Evolutionary conservation across 2,113 vertebrate species (phyloP), one percentile per base, ranked within the genome.

Genomic region (Dipodomys spectabilis): DNA sequence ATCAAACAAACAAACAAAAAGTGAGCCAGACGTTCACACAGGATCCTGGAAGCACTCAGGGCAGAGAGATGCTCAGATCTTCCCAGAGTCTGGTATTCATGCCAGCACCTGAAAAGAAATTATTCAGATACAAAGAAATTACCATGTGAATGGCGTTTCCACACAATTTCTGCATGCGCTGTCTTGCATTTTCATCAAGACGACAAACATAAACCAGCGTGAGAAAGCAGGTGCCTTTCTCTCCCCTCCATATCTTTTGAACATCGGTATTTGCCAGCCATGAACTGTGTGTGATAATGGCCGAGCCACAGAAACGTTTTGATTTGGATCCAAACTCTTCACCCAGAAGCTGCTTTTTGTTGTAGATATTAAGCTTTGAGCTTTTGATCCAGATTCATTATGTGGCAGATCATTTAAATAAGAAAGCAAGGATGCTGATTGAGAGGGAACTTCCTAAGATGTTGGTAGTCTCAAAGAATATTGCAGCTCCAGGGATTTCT

Each of bases 221-320:
- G 98, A 98, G 98, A 98, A 98, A 98, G 96, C 98, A 98, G 98
- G 97, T 98, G 97, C 64, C 96, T 90, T 97, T 97, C 94, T 69
- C 71, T 74, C 35, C 77, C 71, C 79, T n/a, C 77, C 89, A 62
- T 98, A 95, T 96, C 98, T 98, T 98, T 98, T 98, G 97, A 98
- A 89, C 88, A 97, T 97, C 90, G 94, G 91, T 95, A 95, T 98
- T 98, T 98, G 97, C 97, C 97, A 98, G 95, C 93, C 98, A 95
- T 97, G 96, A 97, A 92, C 39, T 95, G 88, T 81, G 30, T 96
- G 84, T 95, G 83, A 86, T 98, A 97, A 98, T 35, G 62, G 93
- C 88, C 90, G 80, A 85, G 96, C 84, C 87, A 97, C 90, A 98
- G 96, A 89, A 96, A 93, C 20, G 45, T 97, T 97, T 98, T 97